A percentile compares a stretch with the other conserved stretches of the same genome.
Evolutionary conservation across 2,797 vertebrate species (phyloP).

Genomic region (Platyrinchus mystaceus): DNA sequence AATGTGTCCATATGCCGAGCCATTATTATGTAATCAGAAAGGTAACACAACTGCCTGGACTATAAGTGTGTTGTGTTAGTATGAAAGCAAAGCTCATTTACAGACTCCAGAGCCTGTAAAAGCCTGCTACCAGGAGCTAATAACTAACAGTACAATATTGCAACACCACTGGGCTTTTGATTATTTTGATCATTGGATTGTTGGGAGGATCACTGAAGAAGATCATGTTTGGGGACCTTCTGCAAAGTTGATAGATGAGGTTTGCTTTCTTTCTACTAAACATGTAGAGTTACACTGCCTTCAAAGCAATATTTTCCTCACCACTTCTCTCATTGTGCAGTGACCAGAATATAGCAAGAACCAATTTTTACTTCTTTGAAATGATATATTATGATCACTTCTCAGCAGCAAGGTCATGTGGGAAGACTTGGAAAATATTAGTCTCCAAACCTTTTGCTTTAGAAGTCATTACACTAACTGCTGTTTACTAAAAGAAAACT

Average conservation of each 20-base stretch:
- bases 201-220: neutral
- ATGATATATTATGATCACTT: neutral
- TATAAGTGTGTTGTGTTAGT: neutral
- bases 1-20: neutral
- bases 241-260: conserved; percentile 68
- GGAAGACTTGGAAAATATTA: neutral
- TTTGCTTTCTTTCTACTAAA: conserved; percentile 69
- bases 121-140: conserved; percentile 3
- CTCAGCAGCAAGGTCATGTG: neutral
- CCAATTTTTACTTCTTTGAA: neutral
- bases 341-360: neutral
- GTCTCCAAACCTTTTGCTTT: neutral
- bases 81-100: conserved; percentile 16
- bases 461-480: neutral
- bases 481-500: neutral
- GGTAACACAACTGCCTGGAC: neutral
- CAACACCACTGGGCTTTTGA: neutral
- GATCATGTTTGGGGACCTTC: conserved; percentile 53
- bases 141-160: neutral
- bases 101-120: neutral
- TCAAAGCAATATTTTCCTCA: conserved; percentile 30
- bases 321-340: neutral
- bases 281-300: neutral
- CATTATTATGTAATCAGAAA: neutral
- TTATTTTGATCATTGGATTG: neutral